Conservation (phyloP, 2,888 invertebrate genomes). For the Mesorhabditis spiculigera region DNA sequence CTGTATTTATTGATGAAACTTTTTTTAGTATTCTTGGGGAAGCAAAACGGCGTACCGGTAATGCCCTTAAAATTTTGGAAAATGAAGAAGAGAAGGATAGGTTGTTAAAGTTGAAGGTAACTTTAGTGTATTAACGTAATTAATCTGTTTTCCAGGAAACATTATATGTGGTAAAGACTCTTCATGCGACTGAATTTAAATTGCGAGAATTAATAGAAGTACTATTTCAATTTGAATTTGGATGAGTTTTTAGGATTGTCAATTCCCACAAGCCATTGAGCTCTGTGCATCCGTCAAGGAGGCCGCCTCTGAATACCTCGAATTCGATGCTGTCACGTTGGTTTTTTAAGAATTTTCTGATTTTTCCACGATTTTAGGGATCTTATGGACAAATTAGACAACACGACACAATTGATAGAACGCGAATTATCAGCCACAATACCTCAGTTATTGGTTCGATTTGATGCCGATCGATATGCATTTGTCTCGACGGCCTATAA, state of each 20-base stretch:
- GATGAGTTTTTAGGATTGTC: conserved; percentile 27
- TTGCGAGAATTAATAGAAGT: conserved; percentile 45
- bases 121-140: conserved; percentile 65
- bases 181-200: conserved; percentile 59
- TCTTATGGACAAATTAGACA: conserved; percentile 25
- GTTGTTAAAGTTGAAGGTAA: conserved; percentile 75
- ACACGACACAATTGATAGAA: conserved; percentile 27
- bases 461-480: conserved; percentile 76
- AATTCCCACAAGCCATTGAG: conserved; percentile 47
- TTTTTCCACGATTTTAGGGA: conserved; percentile 26
- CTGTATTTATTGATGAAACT: conserved; percentile 8
- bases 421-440: conserved; percentile 36
- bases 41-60: conserved; percentile 61
- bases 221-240: background rate
- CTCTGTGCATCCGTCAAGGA: conserved; percentile 42
- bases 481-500: conserved; percentile 83
- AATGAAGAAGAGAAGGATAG: conserved; percentile 85
- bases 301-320: conserved; percentile 26
- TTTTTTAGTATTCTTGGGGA: conserved; percentile 68
- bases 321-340: conserved; percentile 40
- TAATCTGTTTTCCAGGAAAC: background rate
- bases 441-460: conserved; percentile 61
- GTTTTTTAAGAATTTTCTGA: conserved; percentile 6
- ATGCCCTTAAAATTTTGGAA: conserved; percentile 76
- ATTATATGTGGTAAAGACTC: conserved; percentile 72